These are phyloP conservation scores for Platorchestia sp. DNA, from an alignment of 1,140 invertebrate species.

Conservation along the genomic window DNA sequence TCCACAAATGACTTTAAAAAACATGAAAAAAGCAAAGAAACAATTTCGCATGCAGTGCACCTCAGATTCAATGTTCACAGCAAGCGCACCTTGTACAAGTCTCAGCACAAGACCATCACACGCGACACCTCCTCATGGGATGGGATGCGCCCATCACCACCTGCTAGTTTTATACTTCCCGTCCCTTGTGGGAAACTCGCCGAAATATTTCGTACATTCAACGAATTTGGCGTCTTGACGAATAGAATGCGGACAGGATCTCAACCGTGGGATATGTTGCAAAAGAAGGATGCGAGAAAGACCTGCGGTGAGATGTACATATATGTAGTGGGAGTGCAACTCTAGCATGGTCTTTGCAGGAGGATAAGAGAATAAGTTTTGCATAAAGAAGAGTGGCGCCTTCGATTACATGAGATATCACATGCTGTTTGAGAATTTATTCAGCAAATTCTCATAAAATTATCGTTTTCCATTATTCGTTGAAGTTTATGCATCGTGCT, in stretches of 20 bases:
- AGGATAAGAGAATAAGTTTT: not conserved
- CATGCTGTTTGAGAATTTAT: too few species aligned
- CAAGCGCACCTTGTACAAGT: not conserved
- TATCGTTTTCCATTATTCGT: too few species aligned
- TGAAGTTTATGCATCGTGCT: too few species aligned
- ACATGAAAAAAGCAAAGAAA: too few species aligned
- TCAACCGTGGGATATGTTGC: not conserved
- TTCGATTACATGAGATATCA: too few species aligned
- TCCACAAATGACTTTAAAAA: too few species aligned
- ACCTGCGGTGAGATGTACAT: not conserved
- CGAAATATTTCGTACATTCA: not conserved
- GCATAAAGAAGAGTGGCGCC: too few species aligned
- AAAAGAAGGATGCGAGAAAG: not conserved
- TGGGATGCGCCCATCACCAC: not conserved
- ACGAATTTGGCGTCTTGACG: not conserved
- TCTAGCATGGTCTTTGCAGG: not conserved
- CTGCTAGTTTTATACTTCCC: not conserved
- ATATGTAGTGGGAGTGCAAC: not conserved
- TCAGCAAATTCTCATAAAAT: too few species aligned
- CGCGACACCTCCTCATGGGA: not conserved
- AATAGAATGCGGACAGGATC: not conserved
- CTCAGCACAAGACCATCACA: not conserved
- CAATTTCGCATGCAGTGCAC: too few species aligned
- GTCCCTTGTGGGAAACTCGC: not conserved
- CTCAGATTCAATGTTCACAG: too few species aligned